Percentiles rank a stretch among this genome's conserved stretches.
phyloP scores from a whole-genome alignment of 2,797 vertebrate genomes.

The Jordanella pulchra region DNA sequence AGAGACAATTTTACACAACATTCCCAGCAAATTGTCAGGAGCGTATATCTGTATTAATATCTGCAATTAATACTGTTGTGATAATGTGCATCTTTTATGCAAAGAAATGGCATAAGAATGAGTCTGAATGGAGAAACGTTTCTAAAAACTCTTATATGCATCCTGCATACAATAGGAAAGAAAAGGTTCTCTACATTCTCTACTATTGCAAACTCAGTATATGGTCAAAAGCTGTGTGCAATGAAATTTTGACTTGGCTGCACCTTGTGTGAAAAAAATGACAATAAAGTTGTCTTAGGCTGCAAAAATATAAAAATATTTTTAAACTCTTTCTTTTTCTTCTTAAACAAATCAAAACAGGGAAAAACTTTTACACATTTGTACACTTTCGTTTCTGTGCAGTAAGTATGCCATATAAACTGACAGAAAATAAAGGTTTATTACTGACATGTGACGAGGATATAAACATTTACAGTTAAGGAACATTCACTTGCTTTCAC shows the following conservation, averaged over 20 bases:
- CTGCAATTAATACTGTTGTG: neutral
- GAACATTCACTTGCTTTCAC: slow-evolving; percentile 17
- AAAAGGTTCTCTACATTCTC: too few relatives aligned
- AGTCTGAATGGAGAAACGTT: neutral
- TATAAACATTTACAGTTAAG: slow-evolving; percentile 11
- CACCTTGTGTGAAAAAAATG: too few relatives aligned
- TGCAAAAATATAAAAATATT: too few relatives aligned
- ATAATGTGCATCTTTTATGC: neutral
- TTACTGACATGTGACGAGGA: slow-evolving; percentile 8
- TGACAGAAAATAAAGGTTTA: neutral
- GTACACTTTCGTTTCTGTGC: neutral
- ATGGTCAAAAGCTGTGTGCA: too few relatives aligned
- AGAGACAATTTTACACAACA: neutral
- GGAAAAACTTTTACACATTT: neutral
- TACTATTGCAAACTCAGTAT: too few relatives aligned
- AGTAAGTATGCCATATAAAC: neutral
- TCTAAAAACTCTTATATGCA: neutral
- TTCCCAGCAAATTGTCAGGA: neutral
- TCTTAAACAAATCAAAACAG: neutral
- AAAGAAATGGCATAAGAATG: neutral
- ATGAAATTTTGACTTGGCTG: too few relatives aligned
- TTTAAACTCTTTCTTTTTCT: too few relatives aligned
- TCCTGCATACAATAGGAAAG: too few relatives aligned
- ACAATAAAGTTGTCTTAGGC: too few relatives aligned
- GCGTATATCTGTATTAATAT: neutral